phyloP scores from a whole-genome alignment of 2,113 vertebrate species.

The Psettodes erumei region DNA sequence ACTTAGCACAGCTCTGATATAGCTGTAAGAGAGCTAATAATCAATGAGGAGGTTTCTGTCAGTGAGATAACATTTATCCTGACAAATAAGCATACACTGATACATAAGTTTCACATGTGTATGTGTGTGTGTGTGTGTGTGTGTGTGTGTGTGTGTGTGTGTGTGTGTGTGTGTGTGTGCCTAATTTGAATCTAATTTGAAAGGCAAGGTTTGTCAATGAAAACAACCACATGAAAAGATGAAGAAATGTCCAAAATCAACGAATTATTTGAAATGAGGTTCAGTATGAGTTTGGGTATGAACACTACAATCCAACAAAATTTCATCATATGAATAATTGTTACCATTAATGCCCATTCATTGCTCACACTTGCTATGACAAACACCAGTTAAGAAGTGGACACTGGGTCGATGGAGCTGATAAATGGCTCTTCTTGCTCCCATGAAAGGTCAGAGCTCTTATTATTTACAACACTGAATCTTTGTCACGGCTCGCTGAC shows the following conservation, averaged over 20 bases:
- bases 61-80: neutral
- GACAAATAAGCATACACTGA: neutral
- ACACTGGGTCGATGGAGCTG: slow-evolving; percentile 44
- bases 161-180: too few species aligned
- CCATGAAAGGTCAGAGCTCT: slow-evolving; percentile 70
- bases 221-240: neutral
- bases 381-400: slow-evolving; percentile 46
- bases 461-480: slow-evolving; percentile 72
- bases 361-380: slow-evolving; percentile 25
- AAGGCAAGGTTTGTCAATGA: neutral
- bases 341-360: slow-evolving; percentile 8
- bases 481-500: slow-evolving; percentile 70
- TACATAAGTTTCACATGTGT: too few species aligned
- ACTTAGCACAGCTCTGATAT: neutral
- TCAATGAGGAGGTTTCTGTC: neutral
- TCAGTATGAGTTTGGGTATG: too few species aligned
- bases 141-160: neutral
- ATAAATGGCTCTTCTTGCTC: slow-evolving; percentile 64
- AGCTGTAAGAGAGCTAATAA: neutral
- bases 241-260: neutral
- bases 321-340: slow-evolving; percentile 12
- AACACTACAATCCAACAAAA: neutral
- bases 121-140: too few species aligned
- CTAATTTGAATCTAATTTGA: neutral
- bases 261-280: neutral